phyloP scores from a whole-genome alignment of 2,113 vertebrate genomes.

The Pygoscelis antarcticus region DNA sequence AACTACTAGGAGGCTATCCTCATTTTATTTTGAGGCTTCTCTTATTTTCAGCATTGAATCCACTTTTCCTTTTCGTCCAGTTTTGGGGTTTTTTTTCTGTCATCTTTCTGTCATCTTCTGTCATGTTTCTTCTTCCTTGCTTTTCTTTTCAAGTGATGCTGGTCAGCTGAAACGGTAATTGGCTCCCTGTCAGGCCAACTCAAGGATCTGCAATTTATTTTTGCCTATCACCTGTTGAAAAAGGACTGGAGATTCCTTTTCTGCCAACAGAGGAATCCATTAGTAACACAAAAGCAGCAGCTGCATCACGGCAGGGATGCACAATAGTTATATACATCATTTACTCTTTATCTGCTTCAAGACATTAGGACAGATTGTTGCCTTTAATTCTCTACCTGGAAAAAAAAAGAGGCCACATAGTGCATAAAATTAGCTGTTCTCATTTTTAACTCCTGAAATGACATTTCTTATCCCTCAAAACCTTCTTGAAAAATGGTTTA shows the following conservation, averaged over 20 bases:
- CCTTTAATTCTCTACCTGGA: background rate
- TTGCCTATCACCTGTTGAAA: constrained; percentile 49
- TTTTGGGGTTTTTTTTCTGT: background rate
- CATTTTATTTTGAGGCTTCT: background rate
- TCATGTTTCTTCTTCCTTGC: background rate
- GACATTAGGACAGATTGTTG: background rate
- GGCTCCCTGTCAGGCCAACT: background rate
- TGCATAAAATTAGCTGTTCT: background rate
- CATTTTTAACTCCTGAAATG: background rate
- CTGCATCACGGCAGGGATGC: background rate
- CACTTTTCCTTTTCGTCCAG: background rate
- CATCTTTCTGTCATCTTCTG: background rate
- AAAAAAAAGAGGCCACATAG: background rate
- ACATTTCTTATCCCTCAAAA: background rate
- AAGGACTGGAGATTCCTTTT: constrained; percentile 1
- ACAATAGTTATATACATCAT: background rate
- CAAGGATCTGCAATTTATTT: constrained; percentile 12
- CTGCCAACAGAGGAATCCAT: background rate
- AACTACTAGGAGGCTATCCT: background rate
- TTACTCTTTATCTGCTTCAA: background rate
- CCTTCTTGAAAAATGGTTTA: background rate
- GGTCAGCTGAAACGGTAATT: background rate
- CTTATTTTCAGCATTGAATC: background rate
- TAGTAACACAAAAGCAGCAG: constrained; percentile 18
- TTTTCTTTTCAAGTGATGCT: background rate